These are phyloP conservation scores for Sinopyrophorus schimmeli DNA, from an alignment of 2,888 invertebrate species.

Conservation along the genomic window DNA sequence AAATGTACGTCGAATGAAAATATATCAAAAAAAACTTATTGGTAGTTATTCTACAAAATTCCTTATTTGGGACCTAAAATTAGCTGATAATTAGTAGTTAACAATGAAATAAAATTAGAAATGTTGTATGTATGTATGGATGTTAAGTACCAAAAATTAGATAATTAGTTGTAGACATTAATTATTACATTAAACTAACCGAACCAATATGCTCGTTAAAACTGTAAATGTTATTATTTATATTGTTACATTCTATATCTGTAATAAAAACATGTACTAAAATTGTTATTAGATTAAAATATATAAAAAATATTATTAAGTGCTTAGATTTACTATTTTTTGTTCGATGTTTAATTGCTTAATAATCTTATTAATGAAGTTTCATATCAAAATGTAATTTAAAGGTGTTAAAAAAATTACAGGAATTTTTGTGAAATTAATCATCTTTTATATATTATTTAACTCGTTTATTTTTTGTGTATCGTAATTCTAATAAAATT, in stretches of 20 bases:
- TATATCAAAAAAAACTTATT: constrained; percentile 14
- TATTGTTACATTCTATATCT: constrained; percentile 36
- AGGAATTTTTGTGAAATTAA: too few species aligned
- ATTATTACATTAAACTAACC: constrained; percentile 21
- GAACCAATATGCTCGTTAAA: constrained; percentile 25
- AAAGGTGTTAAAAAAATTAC: too few species aligned
- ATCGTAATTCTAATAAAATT: too few species aligned
- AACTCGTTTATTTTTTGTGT: too few species aligned
- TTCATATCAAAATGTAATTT: too few species aligned
- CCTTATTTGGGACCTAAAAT: constrained; percentile 32
- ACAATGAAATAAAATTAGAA: too few species aligned
- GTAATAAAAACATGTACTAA: constrained; percentile 43
- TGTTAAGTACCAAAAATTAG: constrained; percentile 23
- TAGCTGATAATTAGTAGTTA: constrained; percentile 32
- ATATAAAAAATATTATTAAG: constrained; percentile 17
- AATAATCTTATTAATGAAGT: too few species aligned
- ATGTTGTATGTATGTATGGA: constrained; percentile 18
- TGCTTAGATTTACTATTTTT: too few species aligned
- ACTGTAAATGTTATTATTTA: constrained; percentile 17
- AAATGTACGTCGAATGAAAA: constrained; percentile 27
- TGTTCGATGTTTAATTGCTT: too few species aligned
- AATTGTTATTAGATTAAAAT: constrained; percentile 40
- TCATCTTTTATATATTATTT: too few species aligned
- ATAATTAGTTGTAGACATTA: constrained; percentile 15
- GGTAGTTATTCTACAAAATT: constrained; percentile 10